phyloP scores from a whole-genome alignment of 1,140 invertebrate genomes.

The Drosophila triauraria region DNA sequence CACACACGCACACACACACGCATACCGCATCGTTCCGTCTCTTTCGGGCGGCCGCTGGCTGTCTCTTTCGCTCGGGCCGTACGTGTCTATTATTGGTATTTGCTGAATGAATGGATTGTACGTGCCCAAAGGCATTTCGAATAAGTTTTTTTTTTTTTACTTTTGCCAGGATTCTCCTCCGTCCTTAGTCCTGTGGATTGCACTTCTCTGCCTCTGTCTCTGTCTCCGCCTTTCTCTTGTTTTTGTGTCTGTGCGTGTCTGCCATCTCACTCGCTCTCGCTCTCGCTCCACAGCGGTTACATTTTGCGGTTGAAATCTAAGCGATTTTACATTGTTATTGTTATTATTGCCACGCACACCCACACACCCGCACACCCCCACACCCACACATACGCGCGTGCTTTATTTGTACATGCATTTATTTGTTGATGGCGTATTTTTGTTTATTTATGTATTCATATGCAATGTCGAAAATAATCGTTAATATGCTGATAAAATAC shows the following conservation, averaged over 20 bases:
- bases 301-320: conserved; percentile 80
- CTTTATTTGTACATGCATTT: conserved; percentile 78
- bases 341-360: conserved; percentile 64
- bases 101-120: conserved; percentile 83
- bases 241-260: conserved; percentile 6
- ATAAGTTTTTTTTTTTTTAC: conserved; percentile 66
- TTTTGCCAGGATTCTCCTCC: not conserved
- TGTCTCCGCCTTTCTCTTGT: conserved; percentile 72
- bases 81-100: conserved; percentile 83
- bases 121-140: conserved; percentile 77
- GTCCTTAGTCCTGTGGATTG: conserved; percentile 21
- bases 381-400: conserved; percentile 5
- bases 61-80: conserved; percentile 45
- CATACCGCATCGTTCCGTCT: conserved; percentile 6
- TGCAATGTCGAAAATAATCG: conserved; percentile 81
- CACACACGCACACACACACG: conserved; percentile 10
- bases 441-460: conserved; percentile 83
- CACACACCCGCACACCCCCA: conserved; percentile 2
- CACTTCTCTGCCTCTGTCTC: conserved; percentile 37
- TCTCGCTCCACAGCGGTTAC: conserved; percentile 35
- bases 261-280: not conserved
- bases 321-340: conserved; percentile 83
- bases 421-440: conserved; percentile 81
- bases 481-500: conserved; percentile 79
- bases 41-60: not conserved